Conservation (phyloP, 2,113 vertebrate genomes). For the Pollachius pollachius region DNA sequence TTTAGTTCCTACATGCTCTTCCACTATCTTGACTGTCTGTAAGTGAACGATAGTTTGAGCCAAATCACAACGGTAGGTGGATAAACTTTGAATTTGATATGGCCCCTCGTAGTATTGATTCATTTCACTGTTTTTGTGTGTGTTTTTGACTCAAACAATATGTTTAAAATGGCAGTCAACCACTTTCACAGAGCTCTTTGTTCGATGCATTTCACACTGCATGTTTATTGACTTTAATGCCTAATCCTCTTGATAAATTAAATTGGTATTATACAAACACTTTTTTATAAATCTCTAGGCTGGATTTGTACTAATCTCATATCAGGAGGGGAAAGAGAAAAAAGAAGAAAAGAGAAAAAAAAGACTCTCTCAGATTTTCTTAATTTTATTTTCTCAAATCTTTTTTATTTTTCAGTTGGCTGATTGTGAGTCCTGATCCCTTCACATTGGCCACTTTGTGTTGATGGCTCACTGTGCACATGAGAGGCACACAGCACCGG, state of each 20-base stretch:
- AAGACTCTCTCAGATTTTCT: conserved; percentile 28
- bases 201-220: conserved; percentile 68
- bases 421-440: conserved; percentile 65
- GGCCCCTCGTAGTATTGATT: too few relatives aligned
- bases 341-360: conserved; percentile 49
- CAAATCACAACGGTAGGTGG: too few relatives aligned
- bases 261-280: conserved; percentile 69
- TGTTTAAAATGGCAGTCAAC: not conserved
- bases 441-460: conserved; percentile 74
- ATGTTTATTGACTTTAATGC: conserved; percentile 75
- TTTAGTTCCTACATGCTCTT: too few relatives aligned
- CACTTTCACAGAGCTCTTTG: conserved; percentile 68
- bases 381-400: conserved; percentile 8
- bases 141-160: too few relatives aligned
- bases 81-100: too few relatives aligned
- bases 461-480: conserved; percentile 75
- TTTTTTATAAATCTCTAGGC: conserved; percentile 62
- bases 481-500: conserved; percentile 66
- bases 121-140: too few relatives aligned
- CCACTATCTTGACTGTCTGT: too few relatives aligned
- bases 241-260: conserved; percentile 76
- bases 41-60: too few relatives aligned
- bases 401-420: conserved; percentile 39
- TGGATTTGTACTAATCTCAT: conserved; percentile 68
- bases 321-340: conserved; percentile 53